These are phyloP conservation scores for Oeneis ivallda DNA, from an alignment of 2,888 invertebrate species.

Conservation along the genomic window DNA sequence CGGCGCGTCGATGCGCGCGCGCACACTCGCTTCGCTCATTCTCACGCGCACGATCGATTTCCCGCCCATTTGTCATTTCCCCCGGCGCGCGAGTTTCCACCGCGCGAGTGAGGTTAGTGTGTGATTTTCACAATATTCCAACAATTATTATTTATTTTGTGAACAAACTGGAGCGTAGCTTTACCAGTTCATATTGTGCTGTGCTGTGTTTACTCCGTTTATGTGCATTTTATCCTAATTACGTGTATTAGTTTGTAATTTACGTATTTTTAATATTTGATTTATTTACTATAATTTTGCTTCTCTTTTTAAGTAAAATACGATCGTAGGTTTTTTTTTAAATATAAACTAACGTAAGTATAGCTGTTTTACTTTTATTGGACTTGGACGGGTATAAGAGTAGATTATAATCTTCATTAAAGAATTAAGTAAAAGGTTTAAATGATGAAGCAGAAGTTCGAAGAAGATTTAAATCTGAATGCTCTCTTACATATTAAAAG, in stretches of 20 bases:
- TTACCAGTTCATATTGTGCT: constrained; percentile 35
- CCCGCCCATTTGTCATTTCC: constrained; percentile 62
- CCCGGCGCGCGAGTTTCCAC: constrained; percentile 63
- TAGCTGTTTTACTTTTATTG: not conserved
- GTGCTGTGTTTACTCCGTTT: constrained; percentile 34
- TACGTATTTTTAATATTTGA: constrained; percentile 19
- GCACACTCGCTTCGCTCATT: constrained; percentile 69
- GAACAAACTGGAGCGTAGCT: constrained; percentile 38
- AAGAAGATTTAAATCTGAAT: too few relatives aligned
- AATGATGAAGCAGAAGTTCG: too few relatives aligned
- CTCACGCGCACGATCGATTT: constrained; percentile 64
- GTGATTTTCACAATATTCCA: constrained; percentile 46
- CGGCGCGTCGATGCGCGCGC: constrained; percentile 64
- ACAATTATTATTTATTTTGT: constrained; percentile 33
- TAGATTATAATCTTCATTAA: too few relatives aligned
- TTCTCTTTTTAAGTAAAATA: not conserved
- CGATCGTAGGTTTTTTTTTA: not conserved
- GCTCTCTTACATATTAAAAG: too few relatives aligned
- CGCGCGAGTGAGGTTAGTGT: constrained; percentile 73
- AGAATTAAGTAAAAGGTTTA: too few relatives aligned
- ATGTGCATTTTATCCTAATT: constrained; percentile 24
- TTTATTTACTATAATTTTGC: constrained; percentile 16
- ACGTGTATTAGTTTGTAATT: constrained; percentile 17
- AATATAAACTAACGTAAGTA: constrained; percentile 1
- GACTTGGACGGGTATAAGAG: constrained; percentile 2